Percentiles rank a stretch among this genome's conserved stretches.
phyloP scores from a whole-genome alignment of 2,888 invertebrate species.

The Gryllus longicercus region DNA sequence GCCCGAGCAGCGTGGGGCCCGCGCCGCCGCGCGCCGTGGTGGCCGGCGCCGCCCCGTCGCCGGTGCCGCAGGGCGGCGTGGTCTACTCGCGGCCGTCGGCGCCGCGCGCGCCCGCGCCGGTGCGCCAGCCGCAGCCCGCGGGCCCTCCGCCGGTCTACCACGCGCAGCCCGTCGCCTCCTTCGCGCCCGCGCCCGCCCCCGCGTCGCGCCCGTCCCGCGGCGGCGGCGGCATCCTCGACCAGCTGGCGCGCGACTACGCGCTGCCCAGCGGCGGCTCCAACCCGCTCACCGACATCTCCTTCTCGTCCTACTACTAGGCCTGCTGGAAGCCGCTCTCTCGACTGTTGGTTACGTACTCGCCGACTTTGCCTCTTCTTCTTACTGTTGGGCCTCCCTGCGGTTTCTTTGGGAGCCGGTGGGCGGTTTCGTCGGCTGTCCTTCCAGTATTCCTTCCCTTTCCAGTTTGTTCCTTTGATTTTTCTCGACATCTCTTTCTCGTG shows the following conservation, averaged over 20 bases:
- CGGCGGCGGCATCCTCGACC: slow-evolving; percentile 64
- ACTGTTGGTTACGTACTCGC: too few relatives aligned
- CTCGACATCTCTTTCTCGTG: too few relatives aligned
- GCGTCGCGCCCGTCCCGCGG: slow-evolving; percentile 42
- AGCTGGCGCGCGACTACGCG: slow-evolving; percentile 76
- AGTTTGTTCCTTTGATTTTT: too few relatives aligned
- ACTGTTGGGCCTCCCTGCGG: too few relatives aligned
- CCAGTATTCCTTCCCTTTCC: too few relatives aligned
- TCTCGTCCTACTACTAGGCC: slow-evolving; percentile 65
- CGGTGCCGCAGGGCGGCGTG: slow-evolving; percentile 35
- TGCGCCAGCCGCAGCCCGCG: slow-evolving; percentile 39
- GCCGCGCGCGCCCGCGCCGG: slow-evolving; percentile 38
- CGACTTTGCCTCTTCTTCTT: too few relatives aligned
- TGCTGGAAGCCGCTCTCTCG: too few relatives aligned
- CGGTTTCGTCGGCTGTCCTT: too few relatives aligned
- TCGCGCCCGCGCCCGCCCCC: slow-evolving; percentile 40
- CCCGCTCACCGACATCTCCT: slow-evolving; percentile 64
- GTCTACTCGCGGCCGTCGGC: slow-evolving; percentile 39
- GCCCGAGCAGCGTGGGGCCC: slow-evolving; percentile 36
- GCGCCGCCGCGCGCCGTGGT: slow-evolving; percentile 39
- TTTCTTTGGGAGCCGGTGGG: too few relatives aligned
- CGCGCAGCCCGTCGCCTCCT: slow-evolving; percentile 25
- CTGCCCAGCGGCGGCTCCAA: slow-evolving; percentile 64
- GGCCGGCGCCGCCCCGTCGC: slow-evolving; percentile 41
- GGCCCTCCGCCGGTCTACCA: slow-evolving; percentile 26